Base-by-base conservation (phyloP, 2,113 vertebrate genomes). In the Sterrhoptilus dennistouni region DNA sequence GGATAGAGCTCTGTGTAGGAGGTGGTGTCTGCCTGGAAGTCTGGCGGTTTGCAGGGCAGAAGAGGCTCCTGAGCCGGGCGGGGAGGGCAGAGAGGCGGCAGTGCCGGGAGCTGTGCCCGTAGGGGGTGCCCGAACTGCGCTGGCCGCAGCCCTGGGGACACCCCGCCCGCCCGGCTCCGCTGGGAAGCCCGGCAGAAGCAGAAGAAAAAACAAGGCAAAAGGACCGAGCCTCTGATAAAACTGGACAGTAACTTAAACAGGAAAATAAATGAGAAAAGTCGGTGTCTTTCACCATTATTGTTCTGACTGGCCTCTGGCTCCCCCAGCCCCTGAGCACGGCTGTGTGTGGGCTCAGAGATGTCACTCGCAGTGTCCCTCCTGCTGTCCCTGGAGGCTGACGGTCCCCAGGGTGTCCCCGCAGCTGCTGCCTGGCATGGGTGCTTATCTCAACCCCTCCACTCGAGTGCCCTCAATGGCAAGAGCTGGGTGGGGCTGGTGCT, bases 371-470 rank as follows among this genome's bases (percentile, higher is more conserved):
- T 64, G 72, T 57, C 52, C 19, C 11, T 13, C 10, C 7, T 0
- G 0, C 35, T 76, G 40, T 74, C 66, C 42, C 77, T 14, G 15
- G 91, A 97, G 97, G 64, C 83, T 98, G 66, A 94, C 12, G 47
- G 47, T 49, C 17, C 97, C 98, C 61, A 89, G 87, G 65, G 91
- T 97, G 40, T 97, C 95, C 4, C 77, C 98, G 53, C 33, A 22
- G 54, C 96, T 98, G 15, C 95, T 98, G 81, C 98, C 98, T 0
- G 97, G 96, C 2, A 69, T 84, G 8, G 91, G 97, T 0, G 6
- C 96, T 81, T 93, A 96, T 36, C 87, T 97, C 74, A 95, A 87
- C 47, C 78, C 98, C 53, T 96, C 84, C 75, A 98, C 96, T 8
- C 56, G 31, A 0, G 95, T 94, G 97, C 97, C 23, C 96, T 98